Base-by-base conservation (phyloP, 2,888 invertebrate species). In the Andrena camellia region DNA sequence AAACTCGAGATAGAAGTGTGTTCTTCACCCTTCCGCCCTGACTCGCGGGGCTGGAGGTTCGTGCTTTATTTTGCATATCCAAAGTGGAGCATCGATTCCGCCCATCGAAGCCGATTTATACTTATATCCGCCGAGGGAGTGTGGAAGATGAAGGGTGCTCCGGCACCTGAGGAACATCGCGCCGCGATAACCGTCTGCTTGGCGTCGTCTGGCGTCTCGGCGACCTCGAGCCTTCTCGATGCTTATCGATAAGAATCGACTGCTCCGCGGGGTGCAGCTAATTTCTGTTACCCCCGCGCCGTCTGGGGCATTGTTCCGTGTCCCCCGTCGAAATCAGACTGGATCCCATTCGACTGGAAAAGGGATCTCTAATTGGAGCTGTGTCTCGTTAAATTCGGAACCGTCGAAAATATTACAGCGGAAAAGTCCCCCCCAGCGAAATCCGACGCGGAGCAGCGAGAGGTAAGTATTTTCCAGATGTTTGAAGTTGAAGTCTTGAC, bases 61-160 rank as follows among this genome's bases (percentile, higher is more conserved):
- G 4, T 35, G 75, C 52, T 81, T 84, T 84, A 85, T 81, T 85
- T 84, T 78, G n/a, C 84, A 78, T 81, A 70, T 78, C 75, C 68
- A 54, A 68, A 76, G 76, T 60, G 57, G 64, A 70, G 68, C 73
- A 81, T 84, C 85, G 78, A 78, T 74, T 80, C 52, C 52, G 63
- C 33, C 80, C 33, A 77, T 78, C 83, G 78, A 78, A 83, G 71
- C 52, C 71, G 80, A 83, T 85, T 84, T 81, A 75, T 78, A 73
- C 69, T 66, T 73, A 62, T 73, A 68, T 75, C 29, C 66, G 29
- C 6, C 23, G 52, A 59, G 59, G 68, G 78, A 13, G 68, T n/a
- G 23, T 20, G 78, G 33, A 69, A 35, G 77, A 81, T 84, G 78
- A 78, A 84, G 78, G 59, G 70, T 78, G n/a, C 76, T 81, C 63